Evolutionary conservation across 1,140 invertebrate species (phyloP).

Genomic region (Drosophila fuyamai): DNA sequence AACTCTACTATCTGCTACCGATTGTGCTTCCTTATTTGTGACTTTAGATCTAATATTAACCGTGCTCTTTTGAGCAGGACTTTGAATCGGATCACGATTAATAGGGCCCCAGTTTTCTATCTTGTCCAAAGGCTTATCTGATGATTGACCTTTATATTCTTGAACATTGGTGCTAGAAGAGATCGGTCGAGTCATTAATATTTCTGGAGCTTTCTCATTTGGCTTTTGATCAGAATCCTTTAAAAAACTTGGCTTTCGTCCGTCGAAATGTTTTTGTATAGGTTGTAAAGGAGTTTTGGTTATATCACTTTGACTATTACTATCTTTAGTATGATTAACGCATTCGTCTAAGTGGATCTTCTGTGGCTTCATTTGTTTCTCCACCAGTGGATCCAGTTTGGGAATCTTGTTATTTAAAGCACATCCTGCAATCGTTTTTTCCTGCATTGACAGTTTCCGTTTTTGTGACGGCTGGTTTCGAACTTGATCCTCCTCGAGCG

Average conservation of each 20-base stretch:
- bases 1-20: background rate
- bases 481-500: conserved; percentile 35
- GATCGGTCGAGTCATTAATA: background rate
- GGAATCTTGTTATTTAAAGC: conserved; percentile 5
- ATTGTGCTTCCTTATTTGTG: background rate
- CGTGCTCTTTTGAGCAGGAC: background rate
- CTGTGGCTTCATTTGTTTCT: background rate
- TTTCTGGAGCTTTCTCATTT: background rate
- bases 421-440: background rate
- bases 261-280: too few species aligned
- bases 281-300: background rate
- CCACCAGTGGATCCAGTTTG: conserved; percentile 14
- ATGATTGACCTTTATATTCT: background rate
- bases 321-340: background rate
- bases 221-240: background rate
- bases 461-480: conserved; percentile 4
- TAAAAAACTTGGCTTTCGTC: background rate
- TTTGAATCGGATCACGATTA: background rate
- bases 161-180: background rate
- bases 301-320: background rate
- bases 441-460: conserved; percentile 5
- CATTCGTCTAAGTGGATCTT: background rate
- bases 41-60: background rate
- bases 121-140: background rate
- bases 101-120: background rate